A percentile compares a stretch with the other conserved stretches of the same genome.
Conservation (phyloP, 2,113 vertebrate genomes). For the Pelusios castaneus region DNA sequence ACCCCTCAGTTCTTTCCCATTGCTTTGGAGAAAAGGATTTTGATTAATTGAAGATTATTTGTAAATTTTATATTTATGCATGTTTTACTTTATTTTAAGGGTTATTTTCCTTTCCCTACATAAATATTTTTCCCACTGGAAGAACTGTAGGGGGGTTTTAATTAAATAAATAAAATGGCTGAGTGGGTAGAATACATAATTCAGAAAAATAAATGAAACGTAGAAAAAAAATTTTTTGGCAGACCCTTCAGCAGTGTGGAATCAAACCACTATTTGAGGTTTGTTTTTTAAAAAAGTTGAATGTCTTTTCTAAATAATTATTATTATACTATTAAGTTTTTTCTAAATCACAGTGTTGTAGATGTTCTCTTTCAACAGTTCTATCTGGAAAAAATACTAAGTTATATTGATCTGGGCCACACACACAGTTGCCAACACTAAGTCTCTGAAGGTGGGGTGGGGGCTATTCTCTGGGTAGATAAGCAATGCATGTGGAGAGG, state of each 20-base stretch:
- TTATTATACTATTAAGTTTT: constrained; percentile 38
- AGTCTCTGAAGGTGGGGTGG: not conserved
- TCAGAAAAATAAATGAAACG: constrained; percentile 41
- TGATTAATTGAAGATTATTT: constrained; percentile 40
- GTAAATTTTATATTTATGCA: constrained; percentile 33
- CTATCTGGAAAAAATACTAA: constrained; percentile 28
- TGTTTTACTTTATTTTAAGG: not conserved
- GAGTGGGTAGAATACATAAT: constrained; percentile 45
- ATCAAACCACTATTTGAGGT: not conserved
- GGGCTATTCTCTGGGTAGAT: not conserved
- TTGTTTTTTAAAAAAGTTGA: constrained; percentile 11
- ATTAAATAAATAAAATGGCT: constrained; percentile 35
- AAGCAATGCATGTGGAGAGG: not conserved
- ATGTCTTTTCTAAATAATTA: constrained; percentile 67
- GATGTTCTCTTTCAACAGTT: constrained; percentile 65
- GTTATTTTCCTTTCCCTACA: constrained; percentile 38
- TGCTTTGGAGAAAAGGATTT: constrained; percentile 30
- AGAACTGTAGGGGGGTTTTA: constrained; percentile 45
- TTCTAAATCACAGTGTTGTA: constrained; percentile 55
- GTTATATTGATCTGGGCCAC: constrained; percentile 56
- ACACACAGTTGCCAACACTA: constrained; percentile 70
- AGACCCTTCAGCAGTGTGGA: constrained; percentile 27
- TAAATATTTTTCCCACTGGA: constrained; percentile 42
- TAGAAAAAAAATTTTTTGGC: constrained; percentile 12
- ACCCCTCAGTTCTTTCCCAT: constrained; percentile 44